Evolutionary conservation across 1,140 invertebrate species (phyloP), one percentile per base, ranked within the genome.

Genomic region (Euschistus heros): DNA sequence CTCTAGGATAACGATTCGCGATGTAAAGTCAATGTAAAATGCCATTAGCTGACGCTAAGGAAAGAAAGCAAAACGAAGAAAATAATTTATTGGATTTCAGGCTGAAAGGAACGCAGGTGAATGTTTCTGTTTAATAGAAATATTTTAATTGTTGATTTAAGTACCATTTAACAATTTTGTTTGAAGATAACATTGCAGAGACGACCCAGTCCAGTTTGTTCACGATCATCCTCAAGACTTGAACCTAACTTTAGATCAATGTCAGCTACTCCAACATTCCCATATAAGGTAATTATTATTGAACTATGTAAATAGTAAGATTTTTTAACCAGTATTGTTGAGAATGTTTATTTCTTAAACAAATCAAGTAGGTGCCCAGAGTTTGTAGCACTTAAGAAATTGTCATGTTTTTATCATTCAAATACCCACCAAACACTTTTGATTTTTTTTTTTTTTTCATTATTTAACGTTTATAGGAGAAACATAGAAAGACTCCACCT

Each of bases 401-500:
- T 30, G 8, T 30, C 3, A 5, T 5, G 8, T 5, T 30, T 30
- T 30, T 30, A 30, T 8, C 8, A 30, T 30, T 30, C 8, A 30
- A 30, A 30, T 30, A 30, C 8, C 3, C 8, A 30, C 8, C 3
- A 5, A 30, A 37, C 13, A 13, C 13, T 37, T 37, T 37, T 10
- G n/a, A 5, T 54, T 7, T 15, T 54, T 54, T n/a, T 26, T 22
- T 7, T 7, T 17, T 7, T 54, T 20, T 54, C 10, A 10, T n/a
- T n/a, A n/a, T 26, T 59, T 27, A 7, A 7, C 24, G n/a, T 59
- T 18, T 10, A 17, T 13, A 66, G 65, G 65, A 66, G n/a, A 66
- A 66, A 44, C 65, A 66, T 44, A 66, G 65, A 24, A 62, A 66
- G 46, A 66, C 65, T 24, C 68, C 68, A 15, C 46, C 68, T 8